phyloP scores from a whole-genome alignment of 2,888 invertebrate genomes.

The Lepidochrysops patricia region DNA sequence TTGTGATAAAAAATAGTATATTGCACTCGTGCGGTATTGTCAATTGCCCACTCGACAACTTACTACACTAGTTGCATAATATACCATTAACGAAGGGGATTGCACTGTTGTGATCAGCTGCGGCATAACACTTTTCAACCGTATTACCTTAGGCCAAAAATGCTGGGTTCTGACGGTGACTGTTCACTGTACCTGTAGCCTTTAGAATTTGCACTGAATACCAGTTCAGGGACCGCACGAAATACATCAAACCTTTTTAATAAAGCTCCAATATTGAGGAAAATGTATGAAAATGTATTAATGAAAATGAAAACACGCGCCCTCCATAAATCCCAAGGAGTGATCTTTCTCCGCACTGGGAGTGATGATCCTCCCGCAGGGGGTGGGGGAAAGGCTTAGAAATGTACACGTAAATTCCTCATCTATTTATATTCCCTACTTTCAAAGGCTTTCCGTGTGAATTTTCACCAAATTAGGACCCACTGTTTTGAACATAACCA shows the following conservation, averaged over 20 bases:
- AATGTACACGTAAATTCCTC: background rate
- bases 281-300: constrained; percentile 3
- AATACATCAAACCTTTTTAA: background rate
- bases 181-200: too few species aligned
- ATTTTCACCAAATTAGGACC: background rate
- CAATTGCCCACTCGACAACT: too few species aligned
- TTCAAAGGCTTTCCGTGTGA: background rate
- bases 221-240: background rate
- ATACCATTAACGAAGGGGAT: too few species aligned
- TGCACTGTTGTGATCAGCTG: too few species aligned
- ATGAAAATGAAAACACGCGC: constrained; percentile 9
- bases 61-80: too few species aligned
- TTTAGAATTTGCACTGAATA: too few species aligned
- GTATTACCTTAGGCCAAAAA: too few species aligned
- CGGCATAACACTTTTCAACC: too few species aligned
- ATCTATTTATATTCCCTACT: background rate
- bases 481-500: too few species aligned
- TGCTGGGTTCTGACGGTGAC: too few species aligned
- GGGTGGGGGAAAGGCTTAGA: constrained; percentile 4
- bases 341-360: background rate
- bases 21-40: too few species aligned
- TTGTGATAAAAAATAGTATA: too few species aligned
- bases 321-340: constrained; percentile 3
- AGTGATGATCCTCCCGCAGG: background rate
- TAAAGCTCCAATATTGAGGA: background rate